Evolutionary conservation across 1,140 invertebrate genomes (phyloP), one percentile per base, ranked within the genome.

Genomic region (Drosophila orena): DNA sequence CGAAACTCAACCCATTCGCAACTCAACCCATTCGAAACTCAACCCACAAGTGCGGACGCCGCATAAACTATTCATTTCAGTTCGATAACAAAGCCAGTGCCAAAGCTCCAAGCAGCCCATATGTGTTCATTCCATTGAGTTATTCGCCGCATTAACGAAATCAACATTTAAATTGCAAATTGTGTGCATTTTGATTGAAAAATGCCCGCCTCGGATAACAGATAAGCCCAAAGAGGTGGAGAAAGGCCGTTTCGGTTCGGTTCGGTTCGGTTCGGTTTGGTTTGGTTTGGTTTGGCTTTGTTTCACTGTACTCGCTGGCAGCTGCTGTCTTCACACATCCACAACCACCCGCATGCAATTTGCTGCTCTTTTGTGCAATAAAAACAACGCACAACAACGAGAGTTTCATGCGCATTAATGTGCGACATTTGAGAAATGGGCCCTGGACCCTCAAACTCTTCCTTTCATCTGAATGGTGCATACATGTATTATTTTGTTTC

Each of bases 161-260:
- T 85, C 81, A 80, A 68, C 77, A 85, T 85, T 85, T 85, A 85
- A 85, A 86, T 85, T 85, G 81, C 81, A 86, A 85, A 86, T 85
- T 85, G 66, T 59, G 62, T 55, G 68, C 60, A 72, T 85, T 70
- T 85, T 70, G 68, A 81, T 73, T 74, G 73, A 77, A 70, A 69
- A 80, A 66, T 46, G 59, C 46, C 20, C 34, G n/a, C 24, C 11
- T 2, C 57, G 14, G 40, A 24, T 24, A 27, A 44, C 35, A 68
- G 37, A 55, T 17, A 38, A 22, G 50, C 62, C 49, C 12, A 43
- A 15, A 40, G 24, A 49, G 24, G n/a, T 27, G 17, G 42, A 46
- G 44, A 34, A 60, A 24, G 14, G 27, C 17, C 49, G 44, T 68
- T 55, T 0, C 24, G 24, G 24, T 8, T 2, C 27, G 27, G 2